Evolutionary conservation across 2,888 invertebrate species (phyloP), one percentile per base, ranked within the genome.

Genomic region (Heliconius erato): DNA sequence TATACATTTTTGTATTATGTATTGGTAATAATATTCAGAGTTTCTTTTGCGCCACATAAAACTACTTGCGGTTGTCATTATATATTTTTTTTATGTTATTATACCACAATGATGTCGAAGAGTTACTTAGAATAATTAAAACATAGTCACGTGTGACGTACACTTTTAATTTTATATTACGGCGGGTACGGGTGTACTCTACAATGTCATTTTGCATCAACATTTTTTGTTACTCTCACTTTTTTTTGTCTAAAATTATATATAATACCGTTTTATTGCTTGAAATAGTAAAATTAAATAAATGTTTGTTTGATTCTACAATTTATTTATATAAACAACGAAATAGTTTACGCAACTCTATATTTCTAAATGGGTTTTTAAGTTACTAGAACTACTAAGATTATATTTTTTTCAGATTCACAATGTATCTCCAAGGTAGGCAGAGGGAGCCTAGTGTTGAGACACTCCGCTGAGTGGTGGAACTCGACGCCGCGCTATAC

Each of bases 61-160:
- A 32, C 5, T 5, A 11, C 9, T 40, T 72, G 2, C 26, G 26
- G 44, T 72, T 28, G 6, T 14, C 3, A 26, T 44, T 26, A 2
- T n/a, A 40, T 6, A n/a, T 72, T 26, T 19, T 44, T 44, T 26
- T 49, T 16, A 19, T 9, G 2, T 40, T 40, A 40, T 40, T 40
- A 40, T 7, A 19, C 28, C 44, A 26, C 16, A 44, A 72, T 44
- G 44, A 44, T 49, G 72, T 44, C 16, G 72, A 16, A 44, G 26
- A 44, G 49, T 44, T 44, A 72, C 72, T 72, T 72, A 49, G 16
- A 49, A 44, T 72, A 72, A 72, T 72, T 72, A 72, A 72, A 72
- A 72, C 72, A 49, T 72, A 72, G 72, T 49, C 72, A 72, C 72
- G 72, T 49, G 72, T 72, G 26, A 49, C 44, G 44, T 72, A n/a